Conservation (phyloP, 2,888 invertebrate species). For the Tetranychus piercei region DNA sequence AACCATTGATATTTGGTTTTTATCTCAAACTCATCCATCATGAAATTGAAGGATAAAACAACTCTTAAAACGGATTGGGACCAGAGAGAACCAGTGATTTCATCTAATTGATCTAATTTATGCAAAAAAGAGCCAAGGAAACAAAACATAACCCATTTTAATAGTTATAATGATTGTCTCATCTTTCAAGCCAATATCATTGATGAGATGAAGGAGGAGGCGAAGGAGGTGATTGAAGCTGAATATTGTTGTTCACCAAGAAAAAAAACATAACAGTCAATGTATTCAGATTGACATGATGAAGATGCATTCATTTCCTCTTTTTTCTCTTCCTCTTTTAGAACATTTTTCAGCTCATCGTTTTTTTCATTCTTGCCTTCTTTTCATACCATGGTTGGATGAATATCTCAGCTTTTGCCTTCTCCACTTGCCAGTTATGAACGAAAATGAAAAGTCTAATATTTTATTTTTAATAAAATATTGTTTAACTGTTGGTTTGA, state of each 20-base stretch:
- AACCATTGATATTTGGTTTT: not conserved
- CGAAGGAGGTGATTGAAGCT: not conserved
- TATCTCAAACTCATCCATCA: not conserved
- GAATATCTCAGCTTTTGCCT: no score
- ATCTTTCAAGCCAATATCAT: no score
- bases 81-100: not conserved
- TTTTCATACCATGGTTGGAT: no score
- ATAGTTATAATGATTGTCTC: no score
- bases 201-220: not conserved
- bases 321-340: not conserved
- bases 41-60: not conserved
- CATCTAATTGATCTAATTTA: not conserved
- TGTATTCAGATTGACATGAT: not conserved
- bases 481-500: no score
- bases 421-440: no score
- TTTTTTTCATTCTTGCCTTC: no score
- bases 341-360: no score
- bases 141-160: not conserved
- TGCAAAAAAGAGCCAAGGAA: not conserved
- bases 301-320: not conserved
- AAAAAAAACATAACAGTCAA: not conserved
- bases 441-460: no score
- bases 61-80: not conserved
- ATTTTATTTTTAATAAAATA: no score
- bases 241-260: not conserved